Conservation (phyloP, 2,797 vertebrate genomes). For the Molossus molossus region DNA sequence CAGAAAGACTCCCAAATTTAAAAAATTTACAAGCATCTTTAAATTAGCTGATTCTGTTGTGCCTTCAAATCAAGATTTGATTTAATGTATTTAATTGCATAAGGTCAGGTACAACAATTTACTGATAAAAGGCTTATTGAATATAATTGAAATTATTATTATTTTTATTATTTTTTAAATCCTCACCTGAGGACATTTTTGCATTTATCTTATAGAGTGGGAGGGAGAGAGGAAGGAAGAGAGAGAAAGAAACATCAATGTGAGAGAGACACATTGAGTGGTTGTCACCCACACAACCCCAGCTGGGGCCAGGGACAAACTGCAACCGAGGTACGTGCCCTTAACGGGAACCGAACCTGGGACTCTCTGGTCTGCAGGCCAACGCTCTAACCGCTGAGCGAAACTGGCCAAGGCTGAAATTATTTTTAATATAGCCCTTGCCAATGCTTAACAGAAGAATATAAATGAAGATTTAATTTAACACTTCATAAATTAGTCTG, state of each 20-base stretch:
- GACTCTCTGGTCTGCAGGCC: too few relatives aligned
- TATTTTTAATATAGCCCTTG: conserved; percentile 34
- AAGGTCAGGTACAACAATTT: neutral
- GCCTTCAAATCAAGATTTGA: conserved; percentile 18
- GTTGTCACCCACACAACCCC: too few relatives aligned
- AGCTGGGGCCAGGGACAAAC: too few relatives aligned
- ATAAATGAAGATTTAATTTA: conserved; percentile 46
- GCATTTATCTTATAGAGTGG: too few relatives aligned
- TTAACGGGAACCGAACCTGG: too few relatives aligned
- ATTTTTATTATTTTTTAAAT: neutral
- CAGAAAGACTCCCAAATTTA: neutral
- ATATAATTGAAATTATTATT: conserved; percentile 50
- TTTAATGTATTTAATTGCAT: neutral
- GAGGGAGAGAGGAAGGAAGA: too few relatives aligned
- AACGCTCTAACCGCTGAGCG: too few relatives aligned
- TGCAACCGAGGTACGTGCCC: too few relatives aligned
- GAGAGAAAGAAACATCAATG: too few relatives aligned
- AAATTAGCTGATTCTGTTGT: conserved; percentile 2
- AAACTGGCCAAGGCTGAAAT: neutral
- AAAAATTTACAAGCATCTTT: conserved; percentile 35
- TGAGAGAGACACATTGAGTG: too few relatives aligned
- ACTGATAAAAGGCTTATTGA: conserved; percentile 9
- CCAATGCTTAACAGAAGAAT: neutral
- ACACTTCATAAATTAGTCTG: neutral
- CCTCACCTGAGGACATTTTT: too few relatives aligned